Conservation (phyloP, 2,113 vertebrate species). For the Lathamus discolor region DNA sequence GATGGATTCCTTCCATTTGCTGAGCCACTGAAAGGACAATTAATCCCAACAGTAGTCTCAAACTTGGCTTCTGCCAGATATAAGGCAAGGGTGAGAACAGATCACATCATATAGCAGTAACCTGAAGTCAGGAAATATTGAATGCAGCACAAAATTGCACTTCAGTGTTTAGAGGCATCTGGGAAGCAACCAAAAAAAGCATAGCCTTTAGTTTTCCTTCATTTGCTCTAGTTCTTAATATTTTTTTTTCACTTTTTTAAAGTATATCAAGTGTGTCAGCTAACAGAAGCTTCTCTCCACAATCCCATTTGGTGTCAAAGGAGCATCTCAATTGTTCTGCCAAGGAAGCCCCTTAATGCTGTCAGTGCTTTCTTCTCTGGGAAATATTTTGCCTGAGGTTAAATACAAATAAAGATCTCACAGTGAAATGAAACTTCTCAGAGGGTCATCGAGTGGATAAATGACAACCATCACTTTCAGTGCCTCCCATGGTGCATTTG, state of each 20-base stretch:
- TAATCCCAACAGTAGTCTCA: not conserved
- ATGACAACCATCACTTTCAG: not conserved
- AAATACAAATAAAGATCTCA: not conserved
- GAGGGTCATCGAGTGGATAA: not conserved
- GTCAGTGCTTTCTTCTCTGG: not conserved
- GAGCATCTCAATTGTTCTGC: not conserved
- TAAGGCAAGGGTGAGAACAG: not conserved
- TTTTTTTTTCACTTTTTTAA: not conserved
- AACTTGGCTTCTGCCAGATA: not conserved
- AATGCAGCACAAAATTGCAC: not conserved
- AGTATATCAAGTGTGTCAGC: not conserved
- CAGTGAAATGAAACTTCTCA: not conserved
- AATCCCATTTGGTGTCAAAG: not conserved
- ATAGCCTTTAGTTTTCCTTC: not conserved
- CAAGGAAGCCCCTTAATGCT: not conserved
- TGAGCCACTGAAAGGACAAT: not conserved
- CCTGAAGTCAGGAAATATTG: not conserved
- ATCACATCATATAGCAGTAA: not conserved
- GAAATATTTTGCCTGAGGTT: not conserved
- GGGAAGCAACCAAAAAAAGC: not conserved
- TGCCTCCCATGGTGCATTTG: not conserved
- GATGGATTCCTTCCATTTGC: not conserved
- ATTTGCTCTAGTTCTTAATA: not conserved
- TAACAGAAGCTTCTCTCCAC: not conserved
- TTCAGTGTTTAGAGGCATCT: not conserved